These are phyloP conservation scores for Dasysyrphus albostriatus DNA, from an alignment of 2,888 invertebrate genomes.

Conservation along the genomic window DNA sequence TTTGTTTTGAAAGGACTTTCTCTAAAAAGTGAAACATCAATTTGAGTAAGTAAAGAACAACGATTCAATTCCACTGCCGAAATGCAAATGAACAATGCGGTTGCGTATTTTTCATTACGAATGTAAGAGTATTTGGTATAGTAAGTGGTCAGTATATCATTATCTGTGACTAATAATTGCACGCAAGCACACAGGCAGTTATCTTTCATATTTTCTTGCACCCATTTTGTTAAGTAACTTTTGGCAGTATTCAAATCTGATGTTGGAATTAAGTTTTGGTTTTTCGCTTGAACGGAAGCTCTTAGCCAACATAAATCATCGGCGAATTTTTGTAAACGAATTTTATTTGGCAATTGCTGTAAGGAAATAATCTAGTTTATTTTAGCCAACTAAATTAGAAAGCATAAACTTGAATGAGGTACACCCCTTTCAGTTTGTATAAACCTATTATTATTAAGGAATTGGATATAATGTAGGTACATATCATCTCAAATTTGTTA, in stretches of 20 bases:
- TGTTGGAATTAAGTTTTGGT: neutral
- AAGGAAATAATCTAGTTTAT: neutral
- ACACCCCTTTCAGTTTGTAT: too few species aligned
- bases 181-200: slow-evolving; percentile 83
- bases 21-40: slow-evolving; percentile 85
- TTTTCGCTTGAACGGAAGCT: slow-evolving; percentile 26
- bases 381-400: too few species aligned
- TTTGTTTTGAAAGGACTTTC: slow-evolving; percentile 80
- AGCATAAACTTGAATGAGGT: too few species aligned
- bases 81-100: slow-evolving; percentile 87
- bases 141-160: slow-evolving; percentile 86
- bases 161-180: slow-evolving; percentile 87
- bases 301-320: slow-evolving; percentile 70
- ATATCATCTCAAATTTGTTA: too few species aligned
- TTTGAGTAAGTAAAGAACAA: slow-evolving; percentile 86
- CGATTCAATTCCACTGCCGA: slow-evolving; percentile 87
- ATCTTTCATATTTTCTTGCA: slow-evolving; percentile 77
- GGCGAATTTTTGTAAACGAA: slow-evolving; percentile 49
- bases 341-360: slow-evolving; percentile 54
- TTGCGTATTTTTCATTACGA: slow-evolving; percentile 86
- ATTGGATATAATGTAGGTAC: too few species aligned
- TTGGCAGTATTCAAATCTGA: slow-evolving; percentile 49
- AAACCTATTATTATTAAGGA: too few species aligned
- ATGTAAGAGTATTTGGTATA: slow-evolving; percentile 86
- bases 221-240: slow-evolving; percentile 79